phyloP scores from a whole-genome alignment of 2,888 invertebrate genomes.

The Papilio elwesi region DNA sequence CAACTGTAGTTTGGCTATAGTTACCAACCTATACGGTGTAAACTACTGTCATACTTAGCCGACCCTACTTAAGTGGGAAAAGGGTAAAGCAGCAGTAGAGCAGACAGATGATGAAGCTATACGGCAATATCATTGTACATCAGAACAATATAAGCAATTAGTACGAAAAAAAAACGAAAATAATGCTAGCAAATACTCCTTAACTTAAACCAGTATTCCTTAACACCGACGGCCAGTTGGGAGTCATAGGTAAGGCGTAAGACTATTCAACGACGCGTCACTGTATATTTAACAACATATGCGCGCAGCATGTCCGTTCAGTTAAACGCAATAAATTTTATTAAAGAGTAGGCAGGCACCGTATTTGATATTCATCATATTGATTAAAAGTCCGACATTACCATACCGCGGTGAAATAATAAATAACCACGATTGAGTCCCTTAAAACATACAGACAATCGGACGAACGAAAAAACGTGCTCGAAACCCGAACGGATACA shows the following conservation, averaged over 20 bases:
- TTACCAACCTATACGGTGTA: too few species aligned
- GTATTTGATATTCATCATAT: constrained; percentile 70
- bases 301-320: constrained; percentile 9
- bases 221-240: too few species aligned
- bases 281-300: constrained; percentile 20
- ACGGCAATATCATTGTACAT: not conserved
- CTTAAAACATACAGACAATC: constrained; percentile 82
- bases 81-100: too few species aligned
- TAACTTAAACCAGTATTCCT: too few species aligned
- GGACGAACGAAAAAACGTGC: constrained; percentile 73
- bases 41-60: too few species aligned
- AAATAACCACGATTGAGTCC: constrained; percentile 59
- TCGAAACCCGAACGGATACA: constrained; percentile 79
- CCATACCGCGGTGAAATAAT: constrained; percentile 63
- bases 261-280: constrained; percentile 19
- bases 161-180: not conserved
- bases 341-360: constrained; percentile 34
- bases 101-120: too few species aligned
- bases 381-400: constrained; percentile 74
- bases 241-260: constrained; percentile 1
- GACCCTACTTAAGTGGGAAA: too few species aligned
- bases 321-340: constrained; percentile 36
- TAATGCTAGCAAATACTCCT: not conserved
- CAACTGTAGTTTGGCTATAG: too few species aligned
- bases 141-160: not conserved